These are phyloP conservation scores for Xenopus petersii DNA, from an alignment of 2,797 vertebrate species.

Conservation along the genomic window DNA sequence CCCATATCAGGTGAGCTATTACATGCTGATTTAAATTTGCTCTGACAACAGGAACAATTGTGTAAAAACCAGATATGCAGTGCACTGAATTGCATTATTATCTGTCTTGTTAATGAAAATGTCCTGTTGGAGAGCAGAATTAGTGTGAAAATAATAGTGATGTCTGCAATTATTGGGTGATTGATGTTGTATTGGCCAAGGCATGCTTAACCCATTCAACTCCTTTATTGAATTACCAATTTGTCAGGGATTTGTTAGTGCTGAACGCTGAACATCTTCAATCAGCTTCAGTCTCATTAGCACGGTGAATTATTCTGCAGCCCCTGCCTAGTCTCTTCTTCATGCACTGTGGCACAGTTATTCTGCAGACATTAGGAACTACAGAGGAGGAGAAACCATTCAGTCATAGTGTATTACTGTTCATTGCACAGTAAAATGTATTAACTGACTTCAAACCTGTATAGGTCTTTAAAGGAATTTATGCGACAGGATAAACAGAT, in stretches of 20 bases:
- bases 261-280: slow-evolving; percentile 23
- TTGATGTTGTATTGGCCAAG: not conserved
- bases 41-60: slow-evolving; percentile 7
- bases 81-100: no score
- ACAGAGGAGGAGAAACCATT: not conserved
- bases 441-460: no score
- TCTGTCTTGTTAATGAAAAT: not conserved
- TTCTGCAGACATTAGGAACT: slow-evolving; percentile 19
- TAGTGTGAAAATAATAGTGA: slow-evolving; percentile 15
- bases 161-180: slow-evolving; percentile 15
- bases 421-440: no score
- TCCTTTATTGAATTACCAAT: not conserved
- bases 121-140: slow-evolving; percentile 8
- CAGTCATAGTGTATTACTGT: no score
- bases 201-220: slow-evolving; percentile 19
- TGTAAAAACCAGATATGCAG: not conserved
- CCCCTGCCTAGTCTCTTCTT: slow-evolving; percentile 14
- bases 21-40: not conserved
- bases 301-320: slow-evolving; percentile 37
- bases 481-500: no score
- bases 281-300: slow-evolving; percentile 35
- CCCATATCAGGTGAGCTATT: no score
- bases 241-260: not conserved
- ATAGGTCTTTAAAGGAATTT: no score
- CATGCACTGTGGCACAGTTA: slow-evolving; percentile 32